Evolutionary conservation across 2,113 vertebrate species (phyloP).

Genomic region (Sylvilagus bachmani): DNA sequence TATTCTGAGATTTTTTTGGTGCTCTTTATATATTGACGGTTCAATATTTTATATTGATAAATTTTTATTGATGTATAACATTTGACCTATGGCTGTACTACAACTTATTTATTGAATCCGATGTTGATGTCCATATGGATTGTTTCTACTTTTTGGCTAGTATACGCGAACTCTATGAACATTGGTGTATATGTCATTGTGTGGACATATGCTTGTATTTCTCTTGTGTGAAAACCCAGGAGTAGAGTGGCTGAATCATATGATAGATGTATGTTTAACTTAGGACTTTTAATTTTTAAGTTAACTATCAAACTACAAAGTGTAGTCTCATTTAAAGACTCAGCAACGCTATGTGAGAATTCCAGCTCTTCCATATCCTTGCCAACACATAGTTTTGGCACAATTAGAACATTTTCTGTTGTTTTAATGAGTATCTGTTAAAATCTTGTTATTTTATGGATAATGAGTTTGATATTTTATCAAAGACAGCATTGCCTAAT

Average conservation of each 20-base stretch:
- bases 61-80: background rate
- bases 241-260: background rate
- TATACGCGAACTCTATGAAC: background rate
- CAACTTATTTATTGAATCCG: background rate
- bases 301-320: background rate
- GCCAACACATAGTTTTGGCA: background rate
- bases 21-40: background rate
- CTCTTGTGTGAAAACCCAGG: background rate
- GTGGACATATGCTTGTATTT: background rate
- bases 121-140: background rate
- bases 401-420: background rate
- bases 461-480: background rate
- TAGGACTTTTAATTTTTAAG: background rate
- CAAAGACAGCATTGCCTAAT: background rate
- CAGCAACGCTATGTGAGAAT: background rate
- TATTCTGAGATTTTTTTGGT: background rate
- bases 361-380: background rate
- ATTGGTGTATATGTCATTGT: background rate
- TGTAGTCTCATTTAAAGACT: background rate
- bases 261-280: background rate
- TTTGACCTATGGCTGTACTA: background rate
- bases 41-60: background rate
- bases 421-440: background rate
- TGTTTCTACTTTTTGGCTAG: background rate
- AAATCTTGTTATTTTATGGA: constrained; percentile 4